These are phyloP conservation scores for Gorsachius magnificus DNA, from an alignment of 2,797 vertebrate species.

Conservation along the genomic window DNA sequence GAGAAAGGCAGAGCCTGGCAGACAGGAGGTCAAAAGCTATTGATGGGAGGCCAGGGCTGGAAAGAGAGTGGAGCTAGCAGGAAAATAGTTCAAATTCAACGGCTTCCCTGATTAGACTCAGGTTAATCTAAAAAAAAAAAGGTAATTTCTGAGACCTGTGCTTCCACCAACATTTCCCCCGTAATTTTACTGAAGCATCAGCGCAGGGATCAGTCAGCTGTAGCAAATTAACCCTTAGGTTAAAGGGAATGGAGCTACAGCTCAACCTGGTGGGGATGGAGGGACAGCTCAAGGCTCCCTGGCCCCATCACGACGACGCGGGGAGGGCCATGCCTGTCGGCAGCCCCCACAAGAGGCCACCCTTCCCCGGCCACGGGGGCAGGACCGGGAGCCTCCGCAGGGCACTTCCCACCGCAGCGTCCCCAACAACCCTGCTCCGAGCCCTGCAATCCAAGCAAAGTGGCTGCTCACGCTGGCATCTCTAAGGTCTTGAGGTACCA, in stretches of 20 bases:
- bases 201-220: neutral
- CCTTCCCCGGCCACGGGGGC: neutral
- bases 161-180: neutral
- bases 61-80: neutral
- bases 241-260: neutral
- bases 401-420: neutral
- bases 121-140: neutral
- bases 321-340: neutral
- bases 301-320: rapidly evolving
- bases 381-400: neutral
- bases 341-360: neutral
- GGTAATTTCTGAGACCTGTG: neutral
- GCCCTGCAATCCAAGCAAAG: neutral
- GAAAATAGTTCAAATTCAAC: neutral
- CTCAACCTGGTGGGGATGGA: neutral
- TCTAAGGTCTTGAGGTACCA: neutral
- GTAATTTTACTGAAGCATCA: neutral
- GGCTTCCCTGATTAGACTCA: neutral
- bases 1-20: neutral
- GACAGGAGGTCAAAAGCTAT: rapidly evolving
- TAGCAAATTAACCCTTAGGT: neutral
- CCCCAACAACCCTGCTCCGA: neutral
- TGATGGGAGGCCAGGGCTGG: neutral
- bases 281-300: rapidly evolving
- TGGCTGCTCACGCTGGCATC: neutral